Percentiles rank a stretch among this genome's conserved stretches.
Evolutionary conservation across 2,888 invertebrate species (phyloP).

Genomic region (Caenorhabditis wallacei): DNA sequence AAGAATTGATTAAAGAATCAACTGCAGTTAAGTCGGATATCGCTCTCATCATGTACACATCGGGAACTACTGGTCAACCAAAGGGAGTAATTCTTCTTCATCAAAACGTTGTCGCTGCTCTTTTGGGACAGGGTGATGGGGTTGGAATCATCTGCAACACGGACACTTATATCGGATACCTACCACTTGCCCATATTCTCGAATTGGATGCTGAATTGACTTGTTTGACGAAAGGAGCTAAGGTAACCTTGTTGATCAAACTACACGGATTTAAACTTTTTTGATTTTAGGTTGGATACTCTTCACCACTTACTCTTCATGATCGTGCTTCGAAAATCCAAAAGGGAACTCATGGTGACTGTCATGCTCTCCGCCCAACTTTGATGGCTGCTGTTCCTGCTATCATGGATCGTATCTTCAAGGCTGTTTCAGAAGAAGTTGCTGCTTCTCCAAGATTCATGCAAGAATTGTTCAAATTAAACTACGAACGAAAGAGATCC

Average conservation of each 20-base stretch:
- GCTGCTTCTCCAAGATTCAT: slow-evolving; percentile 77
- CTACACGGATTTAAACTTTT: no score
- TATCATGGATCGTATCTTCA: slow-evolving; percentile 96
- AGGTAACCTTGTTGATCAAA: slow-evolving; percentile 24
- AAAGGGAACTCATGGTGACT: slow-evolving; percentile 94
- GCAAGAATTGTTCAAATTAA: slow-evolving; percentile 92
- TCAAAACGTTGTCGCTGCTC: slow-evolving; percentile 84
- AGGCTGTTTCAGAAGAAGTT: slow-evolving; percentile 96
- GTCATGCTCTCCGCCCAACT: slow-evolving; percentile 92
- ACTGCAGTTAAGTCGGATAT: slow-evolving; percentile 69
- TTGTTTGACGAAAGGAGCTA: slow-evolving; percentile 67
- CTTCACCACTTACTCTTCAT: slow-evolving; percentile 91
- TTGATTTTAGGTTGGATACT: slow-evolving; percentile 90
- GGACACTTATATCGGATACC: slow-evolving; percentile 94
- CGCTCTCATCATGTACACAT: slow-evolving; percentile 98
- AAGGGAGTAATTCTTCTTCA: slow-evolving; percentile 84
- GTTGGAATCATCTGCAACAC: slow-evolving; percentile 78
- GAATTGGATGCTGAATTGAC: slow-evolving; percentile 90
- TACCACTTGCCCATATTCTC: slow-evolving; percentile 96
- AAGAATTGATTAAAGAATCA: slow-evolving; percentile 66
- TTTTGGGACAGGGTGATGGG: slow-evolving; percentile 84
- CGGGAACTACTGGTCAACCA: slow-evolving; percentile 88
- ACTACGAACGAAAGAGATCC: slow-evolving; percentile 92
- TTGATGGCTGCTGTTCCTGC: slow-evolving; percentile 97
- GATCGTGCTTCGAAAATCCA: slow-evolving; percentile 92